Conservation (phyloP, 2,113 vertebrate species). For the human (Homo sapiens) region DNA sequence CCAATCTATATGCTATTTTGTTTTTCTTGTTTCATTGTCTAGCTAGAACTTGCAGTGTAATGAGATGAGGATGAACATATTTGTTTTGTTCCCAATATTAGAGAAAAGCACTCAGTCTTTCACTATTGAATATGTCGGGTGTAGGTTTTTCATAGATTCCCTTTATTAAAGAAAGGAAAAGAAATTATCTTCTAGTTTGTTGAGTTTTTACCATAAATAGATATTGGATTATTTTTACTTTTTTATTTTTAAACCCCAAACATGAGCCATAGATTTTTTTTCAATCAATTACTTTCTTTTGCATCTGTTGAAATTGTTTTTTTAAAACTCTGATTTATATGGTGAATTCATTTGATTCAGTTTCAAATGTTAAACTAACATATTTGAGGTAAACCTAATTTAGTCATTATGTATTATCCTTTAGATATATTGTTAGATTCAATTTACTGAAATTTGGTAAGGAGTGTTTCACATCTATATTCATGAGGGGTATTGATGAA, state of each 20-base stretch:
- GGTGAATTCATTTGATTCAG: background rate
- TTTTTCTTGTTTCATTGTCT: background rate
- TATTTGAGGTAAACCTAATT: background rate
- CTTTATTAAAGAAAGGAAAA: background rate
- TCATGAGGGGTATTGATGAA: background rate
- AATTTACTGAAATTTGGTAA: background rate
- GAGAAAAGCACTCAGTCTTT: background rate
- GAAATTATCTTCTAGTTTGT: background rate
- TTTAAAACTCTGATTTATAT: background rate
- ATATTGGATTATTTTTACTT: background rate
- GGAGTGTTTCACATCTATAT: background rate
- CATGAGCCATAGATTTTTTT: background rate
- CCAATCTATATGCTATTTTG: background rate
- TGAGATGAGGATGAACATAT: background rate
- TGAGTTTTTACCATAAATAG: background rate
- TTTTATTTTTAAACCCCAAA: no score
- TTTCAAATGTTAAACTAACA: background rate
- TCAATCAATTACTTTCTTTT: background rate
- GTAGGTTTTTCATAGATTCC: background rate
- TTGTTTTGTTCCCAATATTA: background rate
- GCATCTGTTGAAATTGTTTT: background rate
- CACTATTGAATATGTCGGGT: background rate
- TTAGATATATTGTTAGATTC: background rate
- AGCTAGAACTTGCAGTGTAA: background rate
- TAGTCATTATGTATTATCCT: background rate